These are phyloP conservation scores for Atrichornis clamosus DNA, from an alignment of 2,113 vertebrate genomes.

Conservation along the genomic window DNA sequence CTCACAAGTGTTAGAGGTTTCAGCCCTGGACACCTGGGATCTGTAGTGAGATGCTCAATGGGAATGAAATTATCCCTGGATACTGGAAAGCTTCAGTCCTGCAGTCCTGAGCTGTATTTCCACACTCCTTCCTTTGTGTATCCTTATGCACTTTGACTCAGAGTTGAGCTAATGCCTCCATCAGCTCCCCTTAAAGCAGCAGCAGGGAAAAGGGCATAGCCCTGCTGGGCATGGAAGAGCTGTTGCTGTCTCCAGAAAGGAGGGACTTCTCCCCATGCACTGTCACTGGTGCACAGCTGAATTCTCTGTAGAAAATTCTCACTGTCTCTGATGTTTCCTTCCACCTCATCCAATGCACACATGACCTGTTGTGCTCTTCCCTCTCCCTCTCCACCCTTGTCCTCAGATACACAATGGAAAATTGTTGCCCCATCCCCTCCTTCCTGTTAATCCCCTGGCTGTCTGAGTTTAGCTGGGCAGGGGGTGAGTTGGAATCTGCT, in stretches of 20 bases:
- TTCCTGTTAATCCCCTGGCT: not conserved
- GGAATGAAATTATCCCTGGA: not conserved
- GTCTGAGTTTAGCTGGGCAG: not conserved
- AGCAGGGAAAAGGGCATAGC: not conserved
- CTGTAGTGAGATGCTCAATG: not conserved
- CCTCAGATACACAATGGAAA: not conserved
- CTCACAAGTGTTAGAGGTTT: not conserved
- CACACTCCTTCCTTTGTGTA: not conserved
- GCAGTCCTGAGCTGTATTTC: not conserved
- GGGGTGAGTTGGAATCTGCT: not conserved
- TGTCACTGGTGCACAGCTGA: not conserved
- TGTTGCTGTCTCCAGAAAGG: not conserved
- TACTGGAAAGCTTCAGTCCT: not conserved
- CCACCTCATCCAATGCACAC: not conserved
- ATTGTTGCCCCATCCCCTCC: not conserved
- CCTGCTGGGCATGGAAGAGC: not conserved
- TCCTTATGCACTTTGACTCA: not conserved
- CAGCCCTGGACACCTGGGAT: not conserved
- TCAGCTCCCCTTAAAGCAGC: not conserved
- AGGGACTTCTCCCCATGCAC: not conserved
- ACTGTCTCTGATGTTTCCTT: not conserved
- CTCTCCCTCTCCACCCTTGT: not conserved
- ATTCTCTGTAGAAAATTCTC: not conserved
- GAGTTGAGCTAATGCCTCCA: not conserved
- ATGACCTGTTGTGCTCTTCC: not conserved